Percentiles rank a stretch among this genome's conserved stretches.
Evolutionary conservation across 2,113 vertebrate species (phyloP).

Genomic region (Xerus inauris): DNA sequence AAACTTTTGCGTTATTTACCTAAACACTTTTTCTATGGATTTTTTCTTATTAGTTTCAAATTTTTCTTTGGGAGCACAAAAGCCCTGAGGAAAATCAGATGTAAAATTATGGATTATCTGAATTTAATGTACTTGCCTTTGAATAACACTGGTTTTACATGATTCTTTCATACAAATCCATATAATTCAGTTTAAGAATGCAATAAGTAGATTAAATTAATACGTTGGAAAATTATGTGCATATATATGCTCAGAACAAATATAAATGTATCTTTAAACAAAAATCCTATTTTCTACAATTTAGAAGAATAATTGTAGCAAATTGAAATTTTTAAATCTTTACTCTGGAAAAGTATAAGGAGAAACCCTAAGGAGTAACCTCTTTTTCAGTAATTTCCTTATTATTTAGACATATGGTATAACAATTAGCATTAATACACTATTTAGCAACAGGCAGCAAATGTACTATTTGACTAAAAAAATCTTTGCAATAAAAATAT

Average conservation of each 20-base stretch:
- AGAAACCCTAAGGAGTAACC: background rate
- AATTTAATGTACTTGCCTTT: background rate
- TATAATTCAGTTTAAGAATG: background rate
- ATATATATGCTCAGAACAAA: background rate
- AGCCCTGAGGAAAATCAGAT: background rate
- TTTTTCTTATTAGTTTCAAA: background rate
- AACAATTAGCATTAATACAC: background rate
- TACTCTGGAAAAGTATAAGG: background rate
- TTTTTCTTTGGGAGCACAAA: background rate
- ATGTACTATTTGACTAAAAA: background rate
- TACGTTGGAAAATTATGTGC: background rate
- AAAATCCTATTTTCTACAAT: background rate
- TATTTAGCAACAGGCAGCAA: background rate
- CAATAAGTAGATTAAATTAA: background rate
- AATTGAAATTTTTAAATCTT: background rate
- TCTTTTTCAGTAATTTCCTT: background rate
- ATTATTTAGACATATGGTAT: background rate
- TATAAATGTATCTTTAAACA: background rate
- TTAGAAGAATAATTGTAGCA: background rate
- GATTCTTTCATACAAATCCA: background rate
- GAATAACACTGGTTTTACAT: background rate
- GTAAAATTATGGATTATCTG: background rate
- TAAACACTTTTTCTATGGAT: background rate
- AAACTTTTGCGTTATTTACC: background rate
- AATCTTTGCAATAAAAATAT: background rate